These are phyloP conservation scores for Megaceryle alcyon DNA, from an alignment of 2,797 vertebrate genomes.

Conservation along the genomic window DNA sequence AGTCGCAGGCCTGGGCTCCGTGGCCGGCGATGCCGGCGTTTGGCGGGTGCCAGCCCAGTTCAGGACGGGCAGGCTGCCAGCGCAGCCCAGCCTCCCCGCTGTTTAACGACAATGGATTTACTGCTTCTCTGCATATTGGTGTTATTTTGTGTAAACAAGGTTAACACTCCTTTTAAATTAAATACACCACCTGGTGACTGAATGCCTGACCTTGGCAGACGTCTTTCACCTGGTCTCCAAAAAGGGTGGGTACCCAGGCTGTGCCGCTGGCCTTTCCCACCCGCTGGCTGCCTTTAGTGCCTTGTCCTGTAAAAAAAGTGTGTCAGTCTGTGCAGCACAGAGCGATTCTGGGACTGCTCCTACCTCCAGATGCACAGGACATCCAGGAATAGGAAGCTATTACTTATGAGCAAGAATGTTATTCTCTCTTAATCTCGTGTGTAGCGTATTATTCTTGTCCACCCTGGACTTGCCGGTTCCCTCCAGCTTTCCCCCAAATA, in stretches of 20 bases:
- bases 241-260: neutral
- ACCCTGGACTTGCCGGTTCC: fast-evolving
- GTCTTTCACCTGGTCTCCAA: slow-evolving; percentile 80
- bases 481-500: neutral
- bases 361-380: neutral
- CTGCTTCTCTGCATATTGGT: slow-evolving; percentile 88
- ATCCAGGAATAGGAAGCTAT: neutral
- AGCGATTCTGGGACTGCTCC: neutral
- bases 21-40: slow-evolving; percentile 56
- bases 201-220: slow-evolving; percentile 86
- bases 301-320: neutral
- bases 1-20: slow-evolving; percentile 68
- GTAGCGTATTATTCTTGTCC: neutral
- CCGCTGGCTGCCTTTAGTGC: neutral
- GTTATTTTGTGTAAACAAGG: slow-evolving; percentile 97
- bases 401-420: neutral
- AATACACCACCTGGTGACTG: slow-evolving; percentile 91
- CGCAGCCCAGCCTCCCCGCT: slow-evolving; percentile 84
- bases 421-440: neutral
- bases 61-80: slow-evolving; percentile 87
- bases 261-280: neutral
- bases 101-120: slow-evolving; percentile 97
- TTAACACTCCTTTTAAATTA: slow-evolving; percentile 94
- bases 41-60: slow-evolving; percentile 77
- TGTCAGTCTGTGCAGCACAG: neutral